Evolutionary conservation across 2,113 vertebrate genomes (phyloP).

Genomic region (Elgaria multicarinata): DNA sequence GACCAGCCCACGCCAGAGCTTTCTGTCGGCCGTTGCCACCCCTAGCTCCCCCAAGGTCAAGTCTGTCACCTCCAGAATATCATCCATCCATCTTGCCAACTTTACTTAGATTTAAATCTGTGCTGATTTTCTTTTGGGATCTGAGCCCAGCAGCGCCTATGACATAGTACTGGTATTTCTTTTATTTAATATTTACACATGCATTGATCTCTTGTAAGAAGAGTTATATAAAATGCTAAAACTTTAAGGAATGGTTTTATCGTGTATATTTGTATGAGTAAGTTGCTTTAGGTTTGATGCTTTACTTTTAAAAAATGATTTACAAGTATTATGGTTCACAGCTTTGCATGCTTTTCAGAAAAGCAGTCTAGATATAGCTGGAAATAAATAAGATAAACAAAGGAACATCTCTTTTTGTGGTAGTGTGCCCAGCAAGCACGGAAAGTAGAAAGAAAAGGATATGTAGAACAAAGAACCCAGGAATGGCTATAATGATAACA

Average conservation of each 20-base stretch:
- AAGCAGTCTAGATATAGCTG: not conserved
- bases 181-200: not conserved
- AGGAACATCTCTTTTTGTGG: not conserved
- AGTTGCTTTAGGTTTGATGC: not conserved
- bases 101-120: not conserved
- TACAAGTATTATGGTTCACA: not conserved
- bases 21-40: no score
- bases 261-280: not conserved
- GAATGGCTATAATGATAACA: not conserved
- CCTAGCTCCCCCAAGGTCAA: no score
- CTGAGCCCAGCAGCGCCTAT: not conserved
- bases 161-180: not conserved
- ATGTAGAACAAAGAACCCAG: not conserved
- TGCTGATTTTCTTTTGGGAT: not conserved
- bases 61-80: no score
- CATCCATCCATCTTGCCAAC: no score
- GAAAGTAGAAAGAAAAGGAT: not conserved
- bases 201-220: not conserved
- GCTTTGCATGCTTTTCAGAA: not conserved
- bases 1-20: no score
- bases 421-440: not conserved
- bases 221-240: not conserved
- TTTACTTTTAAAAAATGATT: not conserved
- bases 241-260: not conserved
- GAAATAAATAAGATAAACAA: not conserved